Evolutionary conservation across 1,140 invertebrate species (phyloP).

Genomic region (Cyclargus thomasi): DNA sequence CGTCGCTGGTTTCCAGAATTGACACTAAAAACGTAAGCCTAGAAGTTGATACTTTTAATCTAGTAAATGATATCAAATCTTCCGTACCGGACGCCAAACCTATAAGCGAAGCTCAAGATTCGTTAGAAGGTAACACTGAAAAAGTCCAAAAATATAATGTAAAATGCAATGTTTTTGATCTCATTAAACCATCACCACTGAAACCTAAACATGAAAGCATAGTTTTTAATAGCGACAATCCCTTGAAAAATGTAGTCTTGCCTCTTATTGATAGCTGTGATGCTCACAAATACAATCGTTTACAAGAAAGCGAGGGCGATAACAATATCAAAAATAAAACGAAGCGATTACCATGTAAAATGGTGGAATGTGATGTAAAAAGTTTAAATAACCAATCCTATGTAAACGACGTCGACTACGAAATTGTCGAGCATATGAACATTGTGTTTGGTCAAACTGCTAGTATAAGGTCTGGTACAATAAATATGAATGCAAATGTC

Average conservation of each 20-base stretch:
- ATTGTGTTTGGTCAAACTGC: conserved; percentile 18
- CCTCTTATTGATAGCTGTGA: conserved; percentile 32
- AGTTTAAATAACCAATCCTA: no score
- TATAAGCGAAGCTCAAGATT: background rate
- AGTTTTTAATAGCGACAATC: conserved; percentile 52
- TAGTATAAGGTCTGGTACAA: conserved; percentile 22
- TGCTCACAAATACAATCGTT: conserved; percentile 40
- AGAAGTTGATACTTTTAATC: background rate
- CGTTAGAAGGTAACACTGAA: background rate
- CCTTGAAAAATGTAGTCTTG: conserved; percentile 54
- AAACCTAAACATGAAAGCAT: conserved; percentile 30
- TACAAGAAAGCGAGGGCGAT: background rate
- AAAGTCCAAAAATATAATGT: background rate
- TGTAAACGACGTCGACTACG: background rate
- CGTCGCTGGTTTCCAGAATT: background rate
- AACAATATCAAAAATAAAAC: background rate
- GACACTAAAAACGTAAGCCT: background rate
- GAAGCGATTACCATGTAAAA: no score
- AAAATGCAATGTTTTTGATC: background rate
- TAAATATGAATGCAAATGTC: conserved; percentile 32
- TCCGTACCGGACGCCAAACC: background rate
- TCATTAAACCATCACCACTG: background rate
- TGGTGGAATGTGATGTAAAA: no score
- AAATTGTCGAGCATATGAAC: conserved; percentile 23
- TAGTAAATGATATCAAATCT: background rate